Evolutionary conservation across 2,797 vertebrate species (phyloP), one percentile per base, ranked within the genome.

Genomic region (Urocyon cinereoargenteus): DNA sequence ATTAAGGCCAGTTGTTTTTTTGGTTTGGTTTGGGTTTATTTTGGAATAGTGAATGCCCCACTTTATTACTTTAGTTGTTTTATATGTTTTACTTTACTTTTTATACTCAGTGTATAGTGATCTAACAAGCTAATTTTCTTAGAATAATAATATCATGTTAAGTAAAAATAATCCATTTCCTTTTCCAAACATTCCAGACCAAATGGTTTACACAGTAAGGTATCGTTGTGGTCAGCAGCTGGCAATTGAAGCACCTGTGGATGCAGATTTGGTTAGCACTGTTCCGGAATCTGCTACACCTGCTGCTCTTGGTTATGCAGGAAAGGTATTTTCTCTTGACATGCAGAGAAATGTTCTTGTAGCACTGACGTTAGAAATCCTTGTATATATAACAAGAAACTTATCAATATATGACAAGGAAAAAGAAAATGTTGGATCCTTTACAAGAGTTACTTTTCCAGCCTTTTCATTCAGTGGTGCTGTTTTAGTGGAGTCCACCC

Each of bases 201-300:
- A 99, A 98, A 99, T 99, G 99, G 99, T 99, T 31, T 99, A 99
- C 96, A 99, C 99, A 0, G 99, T 99, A 81, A 98, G 99, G 95
- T 99, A 99, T 95, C 99, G 99, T 92, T 99, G 99, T n/a, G 99
- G 99, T 86, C 99, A 99, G 92, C 99, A 99, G 98, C 98, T 99
- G 77, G 99, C 99, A 62, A 99, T 99, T 2, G 99, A 99, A 98
- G 99, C 99, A 11, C 99, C 99, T 0, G 99, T 99, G 95, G 99
- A 99, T 51, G 99, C 99, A n/a, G 99, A 99, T 92, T 98, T 99
- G 97, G 99, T 99, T 97, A 99, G 99, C 99, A 99, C 99, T 0
- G 99, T 99, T 94, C 99, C 99, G 0, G 99, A 99, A 98, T 99
- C 99, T 40, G 99, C 99, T 5, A 99, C 99, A 0, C 99, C 99